phyloP scores from a whole-genome alignment of 2,113 vertebrate genomes.

The Callionymus lyra region DNA sequence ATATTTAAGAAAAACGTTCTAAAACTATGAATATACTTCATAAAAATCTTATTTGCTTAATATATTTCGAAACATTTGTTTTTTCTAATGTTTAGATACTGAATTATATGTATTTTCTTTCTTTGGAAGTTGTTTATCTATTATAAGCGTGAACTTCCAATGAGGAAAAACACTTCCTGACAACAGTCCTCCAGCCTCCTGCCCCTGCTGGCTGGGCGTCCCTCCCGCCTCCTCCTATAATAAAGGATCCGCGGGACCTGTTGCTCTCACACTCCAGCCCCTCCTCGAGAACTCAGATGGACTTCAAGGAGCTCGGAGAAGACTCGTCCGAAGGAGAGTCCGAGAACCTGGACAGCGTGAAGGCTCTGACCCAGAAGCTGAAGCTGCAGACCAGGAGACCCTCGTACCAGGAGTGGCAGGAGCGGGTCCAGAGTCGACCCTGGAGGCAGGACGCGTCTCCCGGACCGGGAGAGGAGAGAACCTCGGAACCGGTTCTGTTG shows the following conservation, averaged over 20 bases:
- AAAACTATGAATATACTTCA: no score
- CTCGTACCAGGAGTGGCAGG: conserved; percentile 86
- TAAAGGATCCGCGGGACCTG: conserved; percentile 37
- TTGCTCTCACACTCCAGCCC: conserved; percentile 17
- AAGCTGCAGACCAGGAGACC: conserved; percentile 84
- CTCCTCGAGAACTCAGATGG: conserved; percentile 40
- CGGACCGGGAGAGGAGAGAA: conserved; percentile 8
- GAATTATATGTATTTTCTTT: no score
- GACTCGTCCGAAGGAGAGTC: conserved; percentile 62
- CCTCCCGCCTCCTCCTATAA: conserved; percentile 34
- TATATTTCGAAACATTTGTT: no score
- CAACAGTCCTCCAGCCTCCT: conserved; percentile 9
- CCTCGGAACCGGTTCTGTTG: conserved; percentile 10
- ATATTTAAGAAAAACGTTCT: no score
- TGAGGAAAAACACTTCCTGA: no score
- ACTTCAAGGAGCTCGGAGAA: conserved; percentile 70
- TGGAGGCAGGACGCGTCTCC: conserved; percentile 50
- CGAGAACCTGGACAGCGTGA: conserved; percentile 77
- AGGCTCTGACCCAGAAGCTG: conserved; percentile 82
- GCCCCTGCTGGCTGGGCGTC: conserved; percentile 44
- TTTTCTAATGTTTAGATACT: no score
- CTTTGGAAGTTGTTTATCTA: no score
- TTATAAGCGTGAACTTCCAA: no score
- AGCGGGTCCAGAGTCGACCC: conserved; percentile 68
- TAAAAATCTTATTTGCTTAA: no score